Base-by-base conservation (phyloP, 2,113 vertebrate genomes). In the Gadus macrocephalus region DNA sequence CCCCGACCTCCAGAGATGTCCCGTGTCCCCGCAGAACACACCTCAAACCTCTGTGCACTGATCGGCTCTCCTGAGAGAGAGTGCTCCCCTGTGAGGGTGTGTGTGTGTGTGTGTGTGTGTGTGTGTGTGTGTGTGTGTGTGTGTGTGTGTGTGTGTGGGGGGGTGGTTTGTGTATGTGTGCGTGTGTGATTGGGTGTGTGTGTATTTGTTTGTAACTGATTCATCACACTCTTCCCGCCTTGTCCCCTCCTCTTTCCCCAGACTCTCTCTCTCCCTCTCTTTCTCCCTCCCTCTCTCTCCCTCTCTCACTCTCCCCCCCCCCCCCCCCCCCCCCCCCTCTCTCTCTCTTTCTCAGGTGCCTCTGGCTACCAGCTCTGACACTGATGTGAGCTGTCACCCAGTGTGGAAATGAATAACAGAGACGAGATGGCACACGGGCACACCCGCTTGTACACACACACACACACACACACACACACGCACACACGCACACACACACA, bases 61-160 rank as follows among this genome's bases (percentile, higher is more conserved):
- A 94, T 95, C 92, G 91, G 84, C 91, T 93, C 91, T 94, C 95
- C 88, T 87, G 90, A 92, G 94, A 91, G 78, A 79, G 84, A 78
- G 79, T 78, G 85, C 90, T 89, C 71, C 76, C 76, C 27, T 61
- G 64, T 82, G 78, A 25, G 25, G 25, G 25, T 25, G 25, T 25
- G 25, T 25, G 25, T 25, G 25, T 25, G 25, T 25, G 25, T 25
- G 25, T 25, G 25, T 25, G 35, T 73, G 60, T 72, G 20, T 70
- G 64, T 58, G 68, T 63, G n/a, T 68, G 62, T 35, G 35, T 69
- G 53, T 66, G 20, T 66, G 66, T 38, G 35, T 25, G 25, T 25
- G 25, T 25, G 25, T 25, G 25, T 25, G 35, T 35, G 35, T 69
- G 53, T 66, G 20, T 66, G 66, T 38, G 35, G 53, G 35, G 70